Evolutionary conservation across 2,888 invertebrate species (phyloP).

Genomic region (Ptychoptera albimana): DNA sequence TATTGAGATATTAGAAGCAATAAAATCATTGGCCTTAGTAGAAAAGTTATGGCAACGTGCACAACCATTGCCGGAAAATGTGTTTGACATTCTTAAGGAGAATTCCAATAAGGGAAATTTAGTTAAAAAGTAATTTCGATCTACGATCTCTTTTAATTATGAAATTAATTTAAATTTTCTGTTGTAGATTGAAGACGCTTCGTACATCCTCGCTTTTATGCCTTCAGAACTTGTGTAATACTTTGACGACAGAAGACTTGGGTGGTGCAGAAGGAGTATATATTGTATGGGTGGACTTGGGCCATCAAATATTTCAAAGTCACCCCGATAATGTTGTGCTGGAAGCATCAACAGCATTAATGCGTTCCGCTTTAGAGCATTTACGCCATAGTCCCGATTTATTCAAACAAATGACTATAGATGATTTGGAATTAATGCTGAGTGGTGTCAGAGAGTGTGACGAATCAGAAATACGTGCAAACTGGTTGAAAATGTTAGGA

Average conservation of each 20-base stretch:
- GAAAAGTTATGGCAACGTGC: constrained; percentile 31
- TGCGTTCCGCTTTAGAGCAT: constrained; percentile 57
- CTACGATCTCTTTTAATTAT: constrained; percentile 1
- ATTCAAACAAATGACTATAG: constrained; percentile 38
- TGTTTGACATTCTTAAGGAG: constrained; percentile 35
- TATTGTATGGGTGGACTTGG: constrained; percentile 49
- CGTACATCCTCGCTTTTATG: constrained; percentile 51
- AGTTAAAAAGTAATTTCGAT: constrained; percentile 32
- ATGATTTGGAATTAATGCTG: constrained; percentile 41
- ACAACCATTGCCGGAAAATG: constrained; percentile 35
- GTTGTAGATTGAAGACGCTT: constrained; percentile 35
- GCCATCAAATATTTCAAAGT: constrained; percentile 42
- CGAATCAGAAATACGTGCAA: constrained; percentile 39
- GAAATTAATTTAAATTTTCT: constrained; percentile 4
- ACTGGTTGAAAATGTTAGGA: constrained; percentile 42
- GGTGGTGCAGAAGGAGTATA: constrained; percentile 46
- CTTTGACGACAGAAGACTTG: constrained; percentile 42
- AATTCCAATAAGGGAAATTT: constrained; percentile 28
- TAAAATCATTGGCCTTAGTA: constrained; percentile 40
- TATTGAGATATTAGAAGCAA: constrained; percentile 41
- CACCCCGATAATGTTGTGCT: constrained; percentile 35
- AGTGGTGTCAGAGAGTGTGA: constrained; percentile 36
- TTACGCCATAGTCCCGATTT: constrained; percentile 35
- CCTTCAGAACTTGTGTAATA: constrained; percentile 49
- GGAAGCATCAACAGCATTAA: constrained; percentile 55